A percentile compares a stretch with the other conserved stretches of the same genome.
These are phyloP conservation scores for Ameiurus melas DNA, from an alignment of 2,113 vertebrate genomes.

Conservation along the genomic window DNA sequence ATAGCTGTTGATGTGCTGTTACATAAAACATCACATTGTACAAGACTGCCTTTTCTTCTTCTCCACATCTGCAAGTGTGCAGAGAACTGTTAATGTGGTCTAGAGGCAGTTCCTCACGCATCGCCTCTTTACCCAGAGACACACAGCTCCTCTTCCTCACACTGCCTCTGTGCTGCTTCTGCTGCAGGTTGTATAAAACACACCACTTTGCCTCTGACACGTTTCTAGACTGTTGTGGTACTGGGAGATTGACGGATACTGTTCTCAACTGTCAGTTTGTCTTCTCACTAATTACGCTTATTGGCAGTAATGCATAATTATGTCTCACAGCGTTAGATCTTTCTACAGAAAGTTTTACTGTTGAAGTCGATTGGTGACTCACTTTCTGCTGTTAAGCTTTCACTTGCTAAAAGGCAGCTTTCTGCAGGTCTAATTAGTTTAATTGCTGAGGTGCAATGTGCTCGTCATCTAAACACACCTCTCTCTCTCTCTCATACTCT, in stretches of 20 bases:
- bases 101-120: not conserved
- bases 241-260: constrained; percentile 15
- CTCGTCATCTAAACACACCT: not conserved
- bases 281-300: constrained; percentile 32
- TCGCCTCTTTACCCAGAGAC: not conserved
- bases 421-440: constrained; percentile 38
- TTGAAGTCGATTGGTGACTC: constrained; percentile 11
- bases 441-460: constrained; percentile 40
- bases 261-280: constrained; percentile 31
- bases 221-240: not conserved
- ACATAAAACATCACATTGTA: not conserved
- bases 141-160: not conserved
- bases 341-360: not conserved
- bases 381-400: constrained; percentile 17
- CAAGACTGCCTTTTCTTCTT: not conserved
- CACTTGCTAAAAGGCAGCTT: constrained; percentile 28
- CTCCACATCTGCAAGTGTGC: not conserved
- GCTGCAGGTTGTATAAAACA: not conserved
- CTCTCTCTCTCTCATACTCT: not conserved
- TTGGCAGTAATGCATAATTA: constrained; percentile 38
- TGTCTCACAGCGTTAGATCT: not conserved
- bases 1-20: not conserved
- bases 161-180: not conserved
- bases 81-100: constrained; percentile 24
- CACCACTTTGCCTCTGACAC: not conserved